Evolutionary conservation across 2,797 vertebrate genomes (phyloP), one percentile per base, ranked within the genome.

Genomic region (Eidolon dupreanum): DNA sequence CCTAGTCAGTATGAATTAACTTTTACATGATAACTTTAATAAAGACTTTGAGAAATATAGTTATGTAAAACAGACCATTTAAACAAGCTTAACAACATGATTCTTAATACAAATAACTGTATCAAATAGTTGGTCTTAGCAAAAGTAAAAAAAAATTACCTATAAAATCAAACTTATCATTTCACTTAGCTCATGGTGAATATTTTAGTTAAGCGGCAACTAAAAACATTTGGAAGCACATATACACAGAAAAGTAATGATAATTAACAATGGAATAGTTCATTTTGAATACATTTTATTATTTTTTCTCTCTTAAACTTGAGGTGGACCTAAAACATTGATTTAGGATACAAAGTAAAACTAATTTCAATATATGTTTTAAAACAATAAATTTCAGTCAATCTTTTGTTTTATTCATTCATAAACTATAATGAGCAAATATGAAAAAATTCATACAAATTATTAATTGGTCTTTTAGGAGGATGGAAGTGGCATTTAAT

Each of bases 1-100:
- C 15, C 68, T 77, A 95, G 61, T 78, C 77, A 51, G 1, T 46
- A 55, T 94, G 65, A 84, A 95, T 95, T 96, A 92, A 66, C 61
- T 68, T 87, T 68, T 92, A 49, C 77, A 73, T 6, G 83, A 88
- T 88, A 71, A 90, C 17, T 93, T 92, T 24, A 88, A 41, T 78
- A 81, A 90, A 22, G 31, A 24, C 55, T 74, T 94, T 78, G 38
- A 89, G 85, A 65, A 61, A 73, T 20, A 36, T 65, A 55, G 55
- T 82, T 91, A 33, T 13, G 33, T 59, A 70, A 88, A 88, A 79
- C 17, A 92, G 38, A 84, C 6, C 46, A 61, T 38, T 93, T 94
- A 92, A 88, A 78, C 19, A 73, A 65, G 46, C 22, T 92, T 93
- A 90, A 82, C 2, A 41, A 81, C 2, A 6, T 53, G 41, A 57